phyloP scores from a whole-genome alignment of 1,140 invertebrate genomes.

The Drosophila persimilis region DNA sequence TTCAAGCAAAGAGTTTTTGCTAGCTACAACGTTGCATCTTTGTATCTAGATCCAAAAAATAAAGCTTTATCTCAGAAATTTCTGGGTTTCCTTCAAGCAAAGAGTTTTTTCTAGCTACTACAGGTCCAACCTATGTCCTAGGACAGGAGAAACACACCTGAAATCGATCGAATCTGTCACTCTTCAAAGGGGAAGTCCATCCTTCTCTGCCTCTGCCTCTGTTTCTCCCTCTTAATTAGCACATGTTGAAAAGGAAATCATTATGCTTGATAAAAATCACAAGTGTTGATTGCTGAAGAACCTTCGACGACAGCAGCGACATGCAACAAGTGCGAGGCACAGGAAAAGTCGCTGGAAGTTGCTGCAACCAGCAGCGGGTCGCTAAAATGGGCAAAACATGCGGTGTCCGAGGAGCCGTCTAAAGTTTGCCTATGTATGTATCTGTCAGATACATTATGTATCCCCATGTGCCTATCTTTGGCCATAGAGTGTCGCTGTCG shows the following conservation, averaged over 20 bases:
- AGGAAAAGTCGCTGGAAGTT: constrained; percentile 65
- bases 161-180: too few species aligned
- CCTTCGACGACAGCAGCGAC: constrained; percentile 36
- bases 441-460: constrained; percentile 76
- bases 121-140: background rate
- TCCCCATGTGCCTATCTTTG: constrained; percentile 48
- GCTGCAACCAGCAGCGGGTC: constrained; percentile 24
- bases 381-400: constrained; percentile 80
- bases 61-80: too few species aligned
- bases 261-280: constrained; percentile 80
- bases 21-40: background rate
- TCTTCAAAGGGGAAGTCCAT: constrained; percentile 12
- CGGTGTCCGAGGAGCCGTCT: constrained; percentile 53
- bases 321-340: constrained; percentile 70
- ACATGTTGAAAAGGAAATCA: constrained; percentile 80
- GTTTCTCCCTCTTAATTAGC: constrained; percentile 65
- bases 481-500: constrained; percentile 59
- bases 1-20: background rate
- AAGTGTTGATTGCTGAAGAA: constrained; percentile 75
- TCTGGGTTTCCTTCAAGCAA: too few species aligned
- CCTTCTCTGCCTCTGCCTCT: constrained; percentile 11
- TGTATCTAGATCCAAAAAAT: too few species aligned
- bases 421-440: constrained; percentile 59
- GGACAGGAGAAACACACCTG: too few species aligned
- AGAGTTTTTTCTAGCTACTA: background rate